Evolutionary conservation across 2,113 vertebrate species (phyloP), one percentile per base, ranked within the genome.

Genomic region (Coregonus clupeaformis): DNA sequence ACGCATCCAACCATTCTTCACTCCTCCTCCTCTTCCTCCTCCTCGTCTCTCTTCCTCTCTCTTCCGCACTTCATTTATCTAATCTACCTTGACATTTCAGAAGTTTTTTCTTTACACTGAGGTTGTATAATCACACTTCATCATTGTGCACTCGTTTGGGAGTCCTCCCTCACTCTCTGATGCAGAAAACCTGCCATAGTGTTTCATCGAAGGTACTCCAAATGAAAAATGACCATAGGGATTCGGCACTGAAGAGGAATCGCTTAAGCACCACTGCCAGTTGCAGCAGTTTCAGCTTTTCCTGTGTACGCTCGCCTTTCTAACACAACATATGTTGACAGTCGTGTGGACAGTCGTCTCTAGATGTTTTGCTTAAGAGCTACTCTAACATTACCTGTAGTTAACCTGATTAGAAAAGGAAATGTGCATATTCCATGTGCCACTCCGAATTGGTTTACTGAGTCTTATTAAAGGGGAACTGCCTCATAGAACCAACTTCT

Each of bases 71-170:
- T 72, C 45, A 71, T 81, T 81, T 77, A 79, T 81, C 78, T 72
- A 76, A 45, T 73, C 75, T 78, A 83, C 83, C 83, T 78, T 87
- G 83, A 85, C 83, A 85, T 85, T 83, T 81, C 32, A 55, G 68
- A 62, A 69, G 55, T 75, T 78, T 22, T 18, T 62, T 71, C 55
- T 72, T 59, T 30, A 66, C 49, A n/a, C 18, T 3, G 27, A n/a
- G 69, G 64, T 81, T 82, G 72, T 65, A 64, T 82, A 87, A 82
- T 63, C 5, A 16, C 59, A 47, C 65, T 77, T 75, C 67, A 80
- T 79, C 69, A 71, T 80, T 73, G 32, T 73, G 22, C 47, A 68
- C 62, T 52, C 32, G 45, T 66, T 57, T 65, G 64, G 55, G 57
- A 27, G 14, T 52, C n/a, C 22, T 18, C 20, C 20, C 47, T 80